These are phyloP conservation scores for Serranus cabrilla DNA, from an alignment of 2,797 vertebrate genomes.

Conservation along the genomic window DNA sequence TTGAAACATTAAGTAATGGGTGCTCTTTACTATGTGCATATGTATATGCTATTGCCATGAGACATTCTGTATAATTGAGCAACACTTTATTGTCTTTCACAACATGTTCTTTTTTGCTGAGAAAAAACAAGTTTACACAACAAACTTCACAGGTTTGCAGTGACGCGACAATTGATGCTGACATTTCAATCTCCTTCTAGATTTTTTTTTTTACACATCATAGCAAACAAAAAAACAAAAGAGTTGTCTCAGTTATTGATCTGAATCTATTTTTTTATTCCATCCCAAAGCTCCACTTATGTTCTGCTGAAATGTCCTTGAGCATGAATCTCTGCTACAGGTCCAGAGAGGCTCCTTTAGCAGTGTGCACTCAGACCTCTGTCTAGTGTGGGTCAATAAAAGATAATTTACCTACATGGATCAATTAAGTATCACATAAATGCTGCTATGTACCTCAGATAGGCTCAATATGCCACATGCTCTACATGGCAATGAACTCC, in stretches of 20 bases:
- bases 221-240: neutral
- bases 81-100: neutral
- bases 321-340: neutral
- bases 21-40: conserved; percentile 1
- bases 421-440: conserved; percentile 26
- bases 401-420: conserved; percentile 25
- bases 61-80: neutral
- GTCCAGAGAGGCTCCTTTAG: neutral
- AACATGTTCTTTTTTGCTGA: neutral
- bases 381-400: conserved; percentile 7
- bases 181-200: neutral
- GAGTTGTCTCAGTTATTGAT: conserved; percentile 12
- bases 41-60: neutral
- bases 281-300: neutral
- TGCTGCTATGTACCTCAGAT: conserved; percentile 29
- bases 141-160: neutral
- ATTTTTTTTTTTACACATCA: conserved; percentile 27
- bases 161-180: neutral
- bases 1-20: conserved; percentile 8
- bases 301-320: conserved; percentile 16
- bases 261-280: conserved; percentile 9
- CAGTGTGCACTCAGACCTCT: neutral
- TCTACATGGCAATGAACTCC: conserved; percentile 7
- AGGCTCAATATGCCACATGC: neutral
- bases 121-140: neutral